Conservation (phyloP, 2,113 vertebrate species). For the Acanthochromis polyacanthus region DNA sequence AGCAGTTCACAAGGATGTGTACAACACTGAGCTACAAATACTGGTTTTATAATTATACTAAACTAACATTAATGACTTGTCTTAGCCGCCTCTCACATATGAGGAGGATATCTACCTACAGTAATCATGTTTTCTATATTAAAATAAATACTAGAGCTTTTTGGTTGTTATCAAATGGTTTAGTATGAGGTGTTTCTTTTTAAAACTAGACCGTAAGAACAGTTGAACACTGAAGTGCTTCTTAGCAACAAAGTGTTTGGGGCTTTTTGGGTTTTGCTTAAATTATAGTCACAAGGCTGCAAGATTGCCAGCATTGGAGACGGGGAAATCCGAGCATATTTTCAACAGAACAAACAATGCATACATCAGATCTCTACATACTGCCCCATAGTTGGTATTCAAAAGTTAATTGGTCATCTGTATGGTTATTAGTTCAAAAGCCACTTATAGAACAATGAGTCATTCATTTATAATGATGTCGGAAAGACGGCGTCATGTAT, state of each 20-base stretch:
- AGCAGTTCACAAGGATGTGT: constrained; percentile 10
- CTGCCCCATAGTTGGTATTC: constrained; percentile 37
- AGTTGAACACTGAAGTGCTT: not conserved
- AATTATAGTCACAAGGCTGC: constrained; percentile 68
- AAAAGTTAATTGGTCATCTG: constrained; percentile 38
- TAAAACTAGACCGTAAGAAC: not conserved
- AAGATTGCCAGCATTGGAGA: constrained; percentile 32
- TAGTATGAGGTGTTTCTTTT: not conserved
- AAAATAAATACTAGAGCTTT: not conserved
- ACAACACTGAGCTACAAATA: not conserved
- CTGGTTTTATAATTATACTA: not conserved
- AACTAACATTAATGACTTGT: not conserved
- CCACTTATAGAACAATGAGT: constrained; percentile 43
- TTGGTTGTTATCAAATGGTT: not conserved
- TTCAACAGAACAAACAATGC: constrained; percentile 50
- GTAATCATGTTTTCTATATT: not conserved
- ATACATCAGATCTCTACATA: constrained; percentile 44
- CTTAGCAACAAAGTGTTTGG: constrained; percentile 21
- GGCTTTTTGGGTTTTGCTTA: constrained; percentile 51
- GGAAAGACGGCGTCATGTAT: constrained; percentile 44
- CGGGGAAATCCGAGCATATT: constrained; percentile 57
- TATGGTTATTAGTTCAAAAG: constrained; percentile 49
- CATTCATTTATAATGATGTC: constrained; percentile 46
- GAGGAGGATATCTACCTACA: not conserved
- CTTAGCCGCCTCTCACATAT: not conserved